Evolutionary conservation across 1,140 invertebrate genomes (phyloP).

Genomic region (Bombus waltoni): DNA sequence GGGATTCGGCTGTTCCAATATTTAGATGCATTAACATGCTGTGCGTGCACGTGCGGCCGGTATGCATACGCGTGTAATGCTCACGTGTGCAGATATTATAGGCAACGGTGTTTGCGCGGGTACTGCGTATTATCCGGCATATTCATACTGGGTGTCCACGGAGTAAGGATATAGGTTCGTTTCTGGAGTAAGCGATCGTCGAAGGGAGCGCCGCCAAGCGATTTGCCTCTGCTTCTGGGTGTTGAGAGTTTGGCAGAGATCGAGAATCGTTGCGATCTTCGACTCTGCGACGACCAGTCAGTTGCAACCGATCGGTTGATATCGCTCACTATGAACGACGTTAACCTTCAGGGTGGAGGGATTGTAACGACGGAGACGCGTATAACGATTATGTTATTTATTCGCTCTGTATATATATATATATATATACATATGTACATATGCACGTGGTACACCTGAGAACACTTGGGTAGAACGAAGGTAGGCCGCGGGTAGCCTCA

Average conservation of each 20-base stretch:
- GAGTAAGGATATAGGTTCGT: background rate
- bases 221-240: background rate
- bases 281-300: too few relatives aligned
- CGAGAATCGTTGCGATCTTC: too few relatives aligned
- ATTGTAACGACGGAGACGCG: too few relatives aligned
- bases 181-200: background rate
- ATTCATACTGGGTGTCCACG: background rate
- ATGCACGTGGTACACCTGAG: too few relatives aligned
- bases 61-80: slow-evolving; percentile 23
- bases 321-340: too few relatives aligned
- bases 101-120: slow-evolving; percentile 7
- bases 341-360: too few relatives aligned
- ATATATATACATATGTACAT: too few relatives aligned
- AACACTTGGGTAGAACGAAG: too few relatives aligned
- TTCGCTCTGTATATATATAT: too few relatives aligned
- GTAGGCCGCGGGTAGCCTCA: too few relatives aligned
- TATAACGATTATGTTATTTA: too few relatives aligned
- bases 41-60: slow-evolving; percentile 17
- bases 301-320: too few relatives aligned
- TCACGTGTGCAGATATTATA: slow-evolving; percentile 57
- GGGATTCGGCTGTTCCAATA: slow-evolving; percentile 14
- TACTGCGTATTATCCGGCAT: background rate
- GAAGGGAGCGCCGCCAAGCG: background rate
- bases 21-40: slow-evolving; percentile 27
- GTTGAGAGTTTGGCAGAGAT: background rate